Evolutionary conservation across 2,888 invertebrate species (phyloP).

Genomic region (Oligia latruncula): DNA sequence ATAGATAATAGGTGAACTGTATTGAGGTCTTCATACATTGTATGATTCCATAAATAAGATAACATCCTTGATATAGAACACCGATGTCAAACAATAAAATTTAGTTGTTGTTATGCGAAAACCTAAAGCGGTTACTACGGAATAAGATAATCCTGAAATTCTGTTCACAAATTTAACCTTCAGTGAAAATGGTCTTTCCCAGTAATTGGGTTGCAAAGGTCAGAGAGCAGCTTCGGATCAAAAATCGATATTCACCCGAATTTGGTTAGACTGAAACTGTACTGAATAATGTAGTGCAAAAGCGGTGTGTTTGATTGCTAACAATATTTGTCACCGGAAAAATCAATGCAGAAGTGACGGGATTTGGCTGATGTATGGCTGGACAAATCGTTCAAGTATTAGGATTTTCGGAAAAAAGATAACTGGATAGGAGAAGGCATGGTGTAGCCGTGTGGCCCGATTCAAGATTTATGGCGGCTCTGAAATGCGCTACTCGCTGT

Average conservation of each 20-base stretch:
- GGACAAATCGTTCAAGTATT: neutral
- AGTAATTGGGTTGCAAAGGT: constrained; percentile 17
- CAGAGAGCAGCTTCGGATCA: neutral
- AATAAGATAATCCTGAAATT: neutral
- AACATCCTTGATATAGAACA: constrained; percentile 11
- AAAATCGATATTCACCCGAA: neutral
- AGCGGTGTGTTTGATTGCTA: neutral
- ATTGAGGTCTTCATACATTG: neutral
- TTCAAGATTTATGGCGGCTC: neutral
- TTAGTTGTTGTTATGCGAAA: neutral
- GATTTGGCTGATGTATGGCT: neutral
- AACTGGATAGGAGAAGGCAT: neutral
- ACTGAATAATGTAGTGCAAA: neutral
- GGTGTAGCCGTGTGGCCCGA: neutral
- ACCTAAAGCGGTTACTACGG: neutral
- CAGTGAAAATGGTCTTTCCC: neutral
- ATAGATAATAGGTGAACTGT: neutral
- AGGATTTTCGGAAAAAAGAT: neutral
- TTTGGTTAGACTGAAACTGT: neutral
- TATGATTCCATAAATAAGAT: constrained; percentile 3
- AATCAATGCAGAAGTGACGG: neutral
- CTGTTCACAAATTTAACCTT: neutral
- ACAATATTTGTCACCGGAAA: neutral
- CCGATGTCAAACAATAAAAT: neutral
- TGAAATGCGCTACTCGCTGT: neutral